These are phyloP conservation scores for Rhagophthalmus giganteus DNA, from an alignment of 2,888 invertebrate species.

Conservation along the genomic window DNA sequence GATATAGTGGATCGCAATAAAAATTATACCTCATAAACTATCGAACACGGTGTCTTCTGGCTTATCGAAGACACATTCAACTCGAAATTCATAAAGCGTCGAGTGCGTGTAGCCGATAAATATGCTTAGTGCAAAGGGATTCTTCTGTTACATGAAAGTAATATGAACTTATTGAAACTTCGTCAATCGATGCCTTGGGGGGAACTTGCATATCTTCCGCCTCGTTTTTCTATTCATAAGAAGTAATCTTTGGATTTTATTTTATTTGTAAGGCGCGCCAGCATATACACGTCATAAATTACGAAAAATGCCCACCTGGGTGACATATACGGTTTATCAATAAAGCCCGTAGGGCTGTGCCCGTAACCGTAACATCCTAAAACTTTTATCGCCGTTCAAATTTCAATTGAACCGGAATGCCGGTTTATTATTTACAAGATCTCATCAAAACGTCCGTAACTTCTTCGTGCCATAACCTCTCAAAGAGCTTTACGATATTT, in stretches of 20 bases:
- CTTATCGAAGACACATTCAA: constrained; percentile 19
- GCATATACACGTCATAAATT: constrained; percentile 29
- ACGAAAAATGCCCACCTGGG: constrained; percentile 28
- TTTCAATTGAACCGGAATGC: constrained; percentile 27
- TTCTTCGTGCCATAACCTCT: constrained; percentile 4
- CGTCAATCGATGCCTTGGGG: constrained; percentile 4
- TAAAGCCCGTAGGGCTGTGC: constrained; percentile 19
- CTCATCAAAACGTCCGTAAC: constrained; percentile 21
- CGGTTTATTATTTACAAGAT: constrained; percentile 29
- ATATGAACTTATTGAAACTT: constrained; percentile 18
- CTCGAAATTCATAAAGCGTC: constrained; percentile 21
- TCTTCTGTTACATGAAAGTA: constrained; percentile 9
- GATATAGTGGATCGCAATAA: constrained; percentile 20
- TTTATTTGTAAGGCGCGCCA: constrained; percentile 23
- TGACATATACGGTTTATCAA: constrained; percentile 30
- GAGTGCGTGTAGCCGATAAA: constrained; percentile 12
- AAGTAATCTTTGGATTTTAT: constrained; percentile 23
- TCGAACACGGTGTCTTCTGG: constrained; percentile 16
- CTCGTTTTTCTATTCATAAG: constrained; percentile 8
- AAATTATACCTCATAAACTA: constrained; percentile 24
- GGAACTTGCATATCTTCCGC: constrained; percentile 3
- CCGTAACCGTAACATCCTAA: constrained; percentile 19
- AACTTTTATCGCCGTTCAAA: constrained; percentile 29
- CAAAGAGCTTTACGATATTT: constrained; percentile 14
- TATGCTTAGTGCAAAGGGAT: constrained; percentile 4